A percentile compares a stretch with the other conserved stretches of the same genome.
Evolutionary conservation across 2,888 invertebrate genomes (phyloP).

Genomic region (Zaprionus lineosus): DNA sequence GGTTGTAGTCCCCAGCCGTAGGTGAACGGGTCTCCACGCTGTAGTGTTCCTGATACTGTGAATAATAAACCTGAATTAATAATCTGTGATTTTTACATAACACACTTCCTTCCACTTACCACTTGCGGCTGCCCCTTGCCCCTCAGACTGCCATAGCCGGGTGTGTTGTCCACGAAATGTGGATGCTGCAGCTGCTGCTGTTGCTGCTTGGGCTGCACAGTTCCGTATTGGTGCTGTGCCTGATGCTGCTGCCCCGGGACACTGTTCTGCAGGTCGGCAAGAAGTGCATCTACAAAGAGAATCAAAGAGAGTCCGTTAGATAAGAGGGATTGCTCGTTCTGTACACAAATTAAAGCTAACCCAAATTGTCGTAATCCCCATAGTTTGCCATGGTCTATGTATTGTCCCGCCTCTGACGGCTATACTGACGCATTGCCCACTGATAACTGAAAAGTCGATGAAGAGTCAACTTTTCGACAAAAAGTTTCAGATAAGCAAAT

Average conservation of each 20-base stretch:
- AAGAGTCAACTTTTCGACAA: constrained; percentile 25
- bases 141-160: constrained; percentile 90
- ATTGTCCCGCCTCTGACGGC: constrained; percentile 24
- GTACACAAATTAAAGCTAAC: constrained; percentile 64
- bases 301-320: no score
- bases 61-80: background rate
- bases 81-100: background rate
- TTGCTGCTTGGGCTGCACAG: constrained; percentile 54
- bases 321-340: no score
- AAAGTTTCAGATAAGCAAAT: constrained; percentile 51
- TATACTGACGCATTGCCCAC: constrained; percentile 59
- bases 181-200: constrained; percentile 59
- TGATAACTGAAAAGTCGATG: constrained; percentile 45
- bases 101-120: constrained; percentile 84
- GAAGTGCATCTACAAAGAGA: constrained; percentile 96
- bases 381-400: constrained; percentile 67
- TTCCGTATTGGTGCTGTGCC: constrained; percentile 76
- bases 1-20: constrained; percentile 57
- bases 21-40: constrained; percentile 79
- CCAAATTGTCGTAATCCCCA: constrained; percentile 81
- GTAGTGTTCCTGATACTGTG: constrained; percentile 81
- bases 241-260: constrained; percentile 87
- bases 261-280: constrained; percentile 98
- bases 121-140: constrained; percentile 86
- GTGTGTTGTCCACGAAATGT: constrained; percentile 80